Evolutionary conservation across 2,888 invertebrate genomes (phyloP).

Genomic region (Athetis lepigone): DNA sequence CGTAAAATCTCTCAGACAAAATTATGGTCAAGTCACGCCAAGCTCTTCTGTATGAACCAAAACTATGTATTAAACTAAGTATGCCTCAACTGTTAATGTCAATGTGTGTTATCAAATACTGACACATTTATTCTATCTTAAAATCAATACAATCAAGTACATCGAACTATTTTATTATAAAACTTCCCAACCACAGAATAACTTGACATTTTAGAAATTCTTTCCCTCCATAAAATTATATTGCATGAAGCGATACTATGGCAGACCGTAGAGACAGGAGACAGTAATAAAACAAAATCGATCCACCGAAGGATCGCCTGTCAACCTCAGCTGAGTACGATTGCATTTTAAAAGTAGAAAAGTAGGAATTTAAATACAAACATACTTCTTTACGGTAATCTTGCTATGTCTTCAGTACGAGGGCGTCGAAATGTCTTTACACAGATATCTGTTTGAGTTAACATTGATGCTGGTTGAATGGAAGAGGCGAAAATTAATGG

Average conservation of each 20-base stretch:
- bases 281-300: conserved; percentile 56
- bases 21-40: too few relatives aligned
- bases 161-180: background rate
- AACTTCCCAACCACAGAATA: conserved; percentile 18
- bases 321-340: conserved; percentile 76
- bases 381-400: conserved; percentile 81
- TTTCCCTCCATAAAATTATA: conserved; percentile 31
- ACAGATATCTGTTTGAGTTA: conserved; percentile 72
- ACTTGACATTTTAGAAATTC: conserved; percentile 11
- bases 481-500: conserved; percentile 28
- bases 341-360: conserved; percentile 68
- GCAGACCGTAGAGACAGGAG: conserved; percentile 34
- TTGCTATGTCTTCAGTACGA: conserved; percentile 73
- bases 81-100: too few relatives aligned
- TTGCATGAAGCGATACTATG: conserved; percentile 34
- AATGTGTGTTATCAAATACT: background rate
- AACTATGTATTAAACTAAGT: too few relatives aligned
- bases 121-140: background rate
- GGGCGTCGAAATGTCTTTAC: conserved; percentile 76
- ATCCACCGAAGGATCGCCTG: conserved; percentile 70
- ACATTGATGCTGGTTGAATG: conserved; percentile 45
- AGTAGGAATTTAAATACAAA: conserved; percentile 83
- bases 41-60: too few relatives aligned
- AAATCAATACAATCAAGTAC: background rate
- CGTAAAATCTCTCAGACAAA: too few relatives aligned